Conservation (phyloP, 2,888 invertebrate species). For the Dasysyrphus albostriatus region DNA sequence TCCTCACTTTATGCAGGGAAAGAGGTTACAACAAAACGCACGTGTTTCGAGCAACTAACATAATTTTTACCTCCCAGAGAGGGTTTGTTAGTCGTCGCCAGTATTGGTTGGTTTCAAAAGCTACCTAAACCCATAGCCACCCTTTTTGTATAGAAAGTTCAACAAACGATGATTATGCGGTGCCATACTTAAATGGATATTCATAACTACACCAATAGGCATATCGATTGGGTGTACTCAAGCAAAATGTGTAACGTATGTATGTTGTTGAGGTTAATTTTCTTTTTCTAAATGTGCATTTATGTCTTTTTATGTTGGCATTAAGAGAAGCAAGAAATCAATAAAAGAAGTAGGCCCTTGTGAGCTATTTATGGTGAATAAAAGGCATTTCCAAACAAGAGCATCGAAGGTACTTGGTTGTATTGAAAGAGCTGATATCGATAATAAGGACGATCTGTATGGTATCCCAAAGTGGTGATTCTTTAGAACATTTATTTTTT, state of each 20-base stretch:
- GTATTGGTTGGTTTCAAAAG: background rate
- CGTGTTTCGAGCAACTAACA: background rate
- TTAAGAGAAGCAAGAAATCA: constrained; percentile 32
- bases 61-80: background rate
- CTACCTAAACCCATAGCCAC: background rate
- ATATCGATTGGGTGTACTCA: constrained; percentile 63
- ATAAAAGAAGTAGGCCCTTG: constrained; percentile 65
- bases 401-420: background rate
- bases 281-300: background rate
- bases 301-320: background rate
- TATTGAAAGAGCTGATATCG: background rate
- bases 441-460: background rate
- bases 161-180: constrained; percentile 63
- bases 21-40: constrained; percentile 5
- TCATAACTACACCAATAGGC: constrained; percentile 41
- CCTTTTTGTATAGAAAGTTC: constrained; percentile 39
- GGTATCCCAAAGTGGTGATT: background rate
- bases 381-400: constrained; percentile 28
- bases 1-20: constrained; percentile 8
- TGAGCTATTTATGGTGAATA: constrained; percentile 47
- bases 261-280: constrained; percentile 30
- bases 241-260: constrained; percentile 39
- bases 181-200: constrained; percentile 61
- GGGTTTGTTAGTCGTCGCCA: background rate
- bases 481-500: background rate